These are phyloP conservation scores for Metallyticus violacea DNA, from an alignment of 2,888 invertebrate genomes.

Conservation along the genomic window DNA sequence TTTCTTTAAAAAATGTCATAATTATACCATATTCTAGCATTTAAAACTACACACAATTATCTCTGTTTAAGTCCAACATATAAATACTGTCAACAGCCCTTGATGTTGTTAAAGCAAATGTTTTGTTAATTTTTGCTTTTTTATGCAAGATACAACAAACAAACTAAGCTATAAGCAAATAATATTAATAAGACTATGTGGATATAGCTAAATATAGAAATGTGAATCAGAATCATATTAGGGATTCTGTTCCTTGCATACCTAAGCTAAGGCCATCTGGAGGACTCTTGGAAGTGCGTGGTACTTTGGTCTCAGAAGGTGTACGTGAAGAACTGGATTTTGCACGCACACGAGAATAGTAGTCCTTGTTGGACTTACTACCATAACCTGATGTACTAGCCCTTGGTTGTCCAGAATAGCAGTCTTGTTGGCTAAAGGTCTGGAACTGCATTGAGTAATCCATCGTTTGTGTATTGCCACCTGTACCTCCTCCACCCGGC, in stretches of 20 bases:
- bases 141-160: background rate
- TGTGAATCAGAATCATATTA: background rate
- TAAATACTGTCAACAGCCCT: no score
- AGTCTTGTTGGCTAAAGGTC: constrained; percentile 43
- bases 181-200: background rate
- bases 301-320: constrained; percentile 28
- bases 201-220: background rate
- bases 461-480: constrained; percentile 36
- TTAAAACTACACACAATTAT: no score
- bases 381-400: constrained; percentile 26
- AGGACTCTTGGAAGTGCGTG: constrained; percentile 40
- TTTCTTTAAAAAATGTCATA: no score
- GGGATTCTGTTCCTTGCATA: constrained; percentile 19
- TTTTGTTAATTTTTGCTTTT: no score
- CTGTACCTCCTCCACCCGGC: constrained; percentile 31
- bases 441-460: constrained; percentile 43
- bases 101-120: no score
- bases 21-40: no score
- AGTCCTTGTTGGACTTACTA: constrained; percentile 31
- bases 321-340: constrained; percentile 28
- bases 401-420: constrained; percentile 38
- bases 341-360: constrained; percentile 33
- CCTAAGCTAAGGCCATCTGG: constrained; percentile 42
- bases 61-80: no score
- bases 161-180: background rate